Evolutionary conservation across 2,888 invertebrate species (phyloP).

Genomic region (Liopterus haemorrhoidalis): DNA sequence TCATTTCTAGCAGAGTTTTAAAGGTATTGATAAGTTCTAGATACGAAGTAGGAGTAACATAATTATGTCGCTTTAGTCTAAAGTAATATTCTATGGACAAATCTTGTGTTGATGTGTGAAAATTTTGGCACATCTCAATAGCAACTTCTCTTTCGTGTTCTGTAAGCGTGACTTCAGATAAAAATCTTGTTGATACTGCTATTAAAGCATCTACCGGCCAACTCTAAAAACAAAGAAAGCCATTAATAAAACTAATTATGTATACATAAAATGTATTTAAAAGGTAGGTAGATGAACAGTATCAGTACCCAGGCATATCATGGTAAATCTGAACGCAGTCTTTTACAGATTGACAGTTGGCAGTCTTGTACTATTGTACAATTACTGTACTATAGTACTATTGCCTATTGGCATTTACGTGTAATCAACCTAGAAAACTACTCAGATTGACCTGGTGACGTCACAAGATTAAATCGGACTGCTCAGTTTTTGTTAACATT

Average conservation of each 20-base stretch:
- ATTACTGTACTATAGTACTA: too few relatives aligned
- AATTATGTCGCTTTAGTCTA: constrained; percentile 70
- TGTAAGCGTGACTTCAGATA: constrained; percentile 72
- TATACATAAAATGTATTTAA: constrained; percentile 1
- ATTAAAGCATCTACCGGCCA: constrained; percentile 92
- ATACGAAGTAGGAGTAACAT: constrained; percentile 91
- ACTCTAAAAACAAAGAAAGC: constrained; percentile 48
- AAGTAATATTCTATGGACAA: constrained; percentile 60
- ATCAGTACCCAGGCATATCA: too few relatives aligned
- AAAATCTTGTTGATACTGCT: constrained; percentile 79
- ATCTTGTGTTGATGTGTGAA: constrained; percentile 76
- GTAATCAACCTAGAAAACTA: too few relatives aligned
- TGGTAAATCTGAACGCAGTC: too few relatives aligned
- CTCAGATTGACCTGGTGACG: too few relatives aligned
- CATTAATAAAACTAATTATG: constrained; percentile 7
- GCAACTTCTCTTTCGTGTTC: constrained; percentile 68
- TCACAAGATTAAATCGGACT: too few relatives aligned
- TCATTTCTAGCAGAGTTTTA: constrained; percentile 67
- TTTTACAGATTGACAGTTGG: too few relatives aligned
- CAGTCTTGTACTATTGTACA: too few relatives aligned
- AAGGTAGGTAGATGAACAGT: too few relatives aligned
- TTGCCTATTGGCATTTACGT: too few relatives aligned
- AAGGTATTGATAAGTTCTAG: constrained; percentile 88
- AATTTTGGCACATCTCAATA: constrained; percentile 83
- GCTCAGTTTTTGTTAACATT: too few relatives aligned